These are phyloP conservation scores for Stigmatopora nigra DNA, from an alignment of 2,113 vertebrate genomes.

Conservation along the genomic window DNA sequence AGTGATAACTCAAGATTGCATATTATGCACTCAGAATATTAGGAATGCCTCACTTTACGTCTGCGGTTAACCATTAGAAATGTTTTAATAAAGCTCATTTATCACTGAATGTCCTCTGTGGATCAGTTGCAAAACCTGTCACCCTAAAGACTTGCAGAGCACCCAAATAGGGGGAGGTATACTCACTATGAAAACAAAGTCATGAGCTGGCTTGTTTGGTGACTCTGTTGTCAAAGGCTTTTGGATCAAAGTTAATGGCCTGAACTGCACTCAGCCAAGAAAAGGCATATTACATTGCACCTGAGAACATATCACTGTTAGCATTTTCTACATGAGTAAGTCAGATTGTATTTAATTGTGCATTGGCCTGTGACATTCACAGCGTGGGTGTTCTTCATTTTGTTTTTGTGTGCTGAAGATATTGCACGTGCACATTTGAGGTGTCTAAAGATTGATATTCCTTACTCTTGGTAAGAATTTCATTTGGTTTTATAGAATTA, in stretches of 20 bases:
- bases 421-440: not conserved
- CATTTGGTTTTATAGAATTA: not conserved
- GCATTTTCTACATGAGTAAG: conserved; percentile 1
- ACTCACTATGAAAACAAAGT: conserved; percentile 24
- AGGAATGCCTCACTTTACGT: conserved; percentile 9
- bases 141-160: conserved; percentile 15
- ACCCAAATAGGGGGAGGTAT: conserved; percentile 11
- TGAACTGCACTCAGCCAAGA: conserved; percentile 27
- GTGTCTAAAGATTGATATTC: not conserved
- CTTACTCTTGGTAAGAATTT: not conserved
- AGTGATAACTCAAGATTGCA: conserved; percentile 16
- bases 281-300: conserved; percentile 23
- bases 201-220: conserved; percentile 29
- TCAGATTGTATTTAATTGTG: conserved; percentile 8
- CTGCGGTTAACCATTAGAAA: conserved; percentile 10
- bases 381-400: conserved; percentile 1
- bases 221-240: conserved; percentile 21
- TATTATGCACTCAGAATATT: conserved; percentile 11
- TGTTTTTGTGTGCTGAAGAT: conserved; percentile 2
- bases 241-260: conserved; percentile 39
- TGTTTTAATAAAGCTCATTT: conserved; percentile 15
- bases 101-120: conserved; percentile 3
- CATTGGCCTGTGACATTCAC: not conserved
- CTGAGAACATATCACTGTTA: conserved; percentile 10
- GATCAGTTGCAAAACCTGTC: conserved; percentile 13